Evolutionary conservation across 2,113 vertebrate genomes (phyloP).

Genomic region (Albula goreensis): DNA sequence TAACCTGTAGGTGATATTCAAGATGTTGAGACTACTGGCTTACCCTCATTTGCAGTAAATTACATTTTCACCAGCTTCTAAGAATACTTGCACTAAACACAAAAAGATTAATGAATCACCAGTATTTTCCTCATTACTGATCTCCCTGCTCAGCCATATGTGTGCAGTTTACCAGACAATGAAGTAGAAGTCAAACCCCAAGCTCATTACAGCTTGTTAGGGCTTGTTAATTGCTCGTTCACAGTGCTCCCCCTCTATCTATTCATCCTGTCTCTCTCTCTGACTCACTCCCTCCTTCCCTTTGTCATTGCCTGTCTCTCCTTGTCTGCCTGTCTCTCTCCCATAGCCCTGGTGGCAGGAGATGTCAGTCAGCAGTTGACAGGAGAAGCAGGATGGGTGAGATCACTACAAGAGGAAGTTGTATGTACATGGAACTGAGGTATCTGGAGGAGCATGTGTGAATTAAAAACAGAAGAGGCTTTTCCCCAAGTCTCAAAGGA

Average conservation of each 20-base stretch:
- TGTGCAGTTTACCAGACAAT: neutral
- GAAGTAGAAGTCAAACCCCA: neutral
- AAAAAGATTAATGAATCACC: constrained; percentile 10
- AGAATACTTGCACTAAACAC: neutral
- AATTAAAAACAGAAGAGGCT: constrained; percentile 3
- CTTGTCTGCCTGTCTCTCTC: neutral
- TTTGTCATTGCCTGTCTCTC: neutral
- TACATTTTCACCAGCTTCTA: neutral
- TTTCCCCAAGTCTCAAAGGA: neutral
- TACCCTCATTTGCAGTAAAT: neutral
- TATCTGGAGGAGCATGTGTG: constrained; percentile 7
- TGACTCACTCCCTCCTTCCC: neutral
- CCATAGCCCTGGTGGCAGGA: neutral
- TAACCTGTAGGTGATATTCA: neutral
- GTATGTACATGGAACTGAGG: neutral
- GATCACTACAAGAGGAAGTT: neutral
- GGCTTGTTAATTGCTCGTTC: constrained; percentile 19
- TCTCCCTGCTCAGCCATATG: neutral
- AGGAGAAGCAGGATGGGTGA: too few relatives aligned
- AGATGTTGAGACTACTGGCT: neutral
- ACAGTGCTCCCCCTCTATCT: neutral
- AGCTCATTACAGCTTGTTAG: constrained; percentile 11
- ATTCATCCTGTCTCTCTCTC: neutral
- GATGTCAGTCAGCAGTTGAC: neutral
- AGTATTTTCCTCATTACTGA: neutral